These are phyloP conservation scores for Acleris literana DNA, from an alignment of 2,888 invertebrate genomes.

Conservation along the genomic window DNA sequence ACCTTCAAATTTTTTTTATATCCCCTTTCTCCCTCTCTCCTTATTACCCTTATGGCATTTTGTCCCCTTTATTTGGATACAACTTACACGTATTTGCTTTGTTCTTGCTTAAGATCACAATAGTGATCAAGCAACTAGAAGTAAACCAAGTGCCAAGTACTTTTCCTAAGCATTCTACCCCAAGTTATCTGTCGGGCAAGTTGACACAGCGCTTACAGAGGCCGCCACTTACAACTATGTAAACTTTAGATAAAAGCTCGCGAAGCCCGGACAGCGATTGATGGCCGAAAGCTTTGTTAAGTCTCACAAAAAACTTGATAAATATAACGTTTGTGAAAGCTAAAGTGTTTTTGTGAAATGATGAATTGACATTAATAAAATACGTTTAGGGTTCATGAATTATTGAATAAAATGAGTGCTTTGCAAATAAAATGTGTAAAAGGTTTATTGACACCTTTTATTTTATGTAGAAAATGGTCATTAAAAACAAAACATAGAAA, in stretches of 20 bases:
- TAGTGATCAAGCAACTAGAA: background rate
- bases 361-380: too few species aligned
- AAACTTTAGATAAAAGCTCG: conserved; percentile 28
- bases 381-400: too few species aligned
- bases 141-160: background rate
- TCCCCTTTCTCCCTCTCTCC: too few species aligned
- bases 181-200: conserved; percentile 4
- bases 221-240: conserved; percentile 22
- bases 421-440: too few species aligned
- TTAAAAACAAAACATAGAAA: too few species aligned
- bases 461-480: too few species aligned
- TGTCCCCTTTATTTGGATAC: too few species aligned
- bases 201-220: conserved; percentile 20
- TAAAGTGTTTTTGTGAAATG: background rate
- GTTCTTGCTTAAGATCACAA: background rate
- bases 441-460: too few species aligned
- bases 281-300: conserved; percentile 12
- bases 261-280: conserved; percentile 6
- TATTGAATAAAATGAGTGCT: too few species aligned
- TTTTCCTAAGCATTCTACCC: background rate
- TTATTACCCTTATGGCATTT: too few species aligned
- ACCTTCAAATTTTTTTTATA: too few species aligned
- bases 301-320: background rate
- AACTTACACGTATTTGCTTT: too few species aligned
- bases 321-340: background rate